Conservation (phyloP, 2,797 vertebrate species). For the Lates japonicus region DNA sequence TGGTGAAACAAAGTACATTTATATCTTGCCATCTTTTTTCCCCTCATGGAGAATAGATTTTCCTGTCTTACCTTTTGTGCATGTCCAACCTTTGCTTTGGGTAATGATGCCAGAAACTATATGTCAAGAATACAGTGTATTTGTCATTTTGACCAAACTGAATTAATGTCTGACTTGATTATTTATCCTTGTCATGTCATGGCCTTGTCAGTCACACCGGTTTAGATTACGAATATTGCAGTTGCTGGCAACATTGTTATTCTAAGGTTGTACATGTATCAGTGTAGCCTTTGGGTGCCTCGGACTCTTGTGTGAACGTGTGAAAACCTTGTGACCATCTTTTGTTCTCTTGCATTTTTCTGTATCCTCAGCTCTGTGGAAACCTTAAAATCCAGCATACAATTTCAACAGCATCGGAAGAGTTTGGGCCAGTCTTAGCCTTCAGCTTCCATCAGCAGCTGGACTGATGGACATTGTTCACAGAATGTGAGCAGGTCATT, state of each 20-base stretch:
- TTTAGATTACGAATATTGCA: not conserved
- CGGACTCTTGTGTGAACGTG: constrained; percentile 28
- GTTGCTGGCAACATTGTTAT: constrained; percentile 47
- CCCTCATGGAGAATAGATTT: constrained; percentile 12
- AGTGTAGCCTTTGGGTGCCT: constrained; percentile 32
- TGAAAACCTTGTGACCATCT: constrained; percentile 16
- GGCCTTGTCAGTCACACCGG: not conserved
- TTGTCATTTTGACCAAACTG: constrained; percentile 2
- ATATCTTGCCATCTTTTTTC: not conserved
- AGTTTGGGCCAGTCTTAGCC: not conserved
- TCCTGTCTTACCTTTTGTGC: constrained; percentile 4
- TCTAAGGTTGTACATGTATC: constrained; percentile 38
- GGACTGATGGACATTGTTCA: constrained; percentile 1
- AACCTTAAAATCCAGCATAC: constrained; percentile 3
- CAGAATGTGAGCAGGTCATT: not conserved
- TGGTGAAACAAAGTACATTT: constrained; percentile 26
- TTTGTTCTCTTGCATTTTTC: not conserved
- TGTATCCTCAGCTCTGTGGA: constrained; percentile 7
- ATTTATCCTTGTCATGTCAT: not conserved
- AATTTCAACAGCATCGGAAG: constrained; percentile 12
- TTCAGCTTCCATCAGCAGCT: constrained; percentile 22
- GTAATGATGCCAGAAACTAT: constrained; percentile 2
- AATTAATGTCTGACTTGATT: not conserved
- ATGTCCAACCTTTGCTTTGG: constrained; percentile 48
- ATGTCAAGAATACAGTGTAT: not conserved